Percentiles rank a stretch among this genome's conserved stretches.
These are phyloP conservation scores for Leguminivora glycinivorella DNA, from an alignment of 1,140 invertebrate genomes.

Conservation along the genomic window DNA sequence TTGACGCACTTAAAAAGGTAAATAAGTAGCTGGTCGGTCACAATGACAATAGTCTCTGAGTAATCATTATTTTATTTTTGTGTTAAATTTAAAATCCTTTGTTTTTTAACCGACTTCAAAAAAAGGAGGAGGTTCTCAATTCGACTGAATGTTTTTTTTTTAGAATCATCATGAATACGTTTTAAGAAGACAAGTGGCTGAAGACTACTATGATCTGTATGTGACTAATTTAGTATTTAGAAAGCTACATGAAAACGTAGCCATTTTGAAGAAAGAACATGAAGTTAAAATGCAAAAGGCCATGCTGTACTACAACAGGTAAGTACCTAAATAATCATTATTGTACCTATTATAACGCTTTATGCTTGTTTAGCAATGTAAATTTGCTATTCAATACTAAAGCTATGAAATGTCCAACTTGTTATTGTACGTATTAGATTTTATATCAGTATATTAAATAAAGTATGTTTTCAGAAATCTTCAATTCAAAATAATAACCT, in stretches of 20 bases:
- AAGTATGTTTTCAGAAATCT: constrained; percentile 71
- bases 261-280: constrained; percentile 64
- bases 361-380: no score
- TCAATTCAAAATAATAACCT: constrained; percentile 81
- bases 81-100: background rate
- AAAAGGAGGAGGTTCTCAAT: no score
- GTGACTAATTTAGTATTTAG: constrained; percentile 77
- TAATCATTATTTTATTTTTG: background rate
- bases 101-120: no score
- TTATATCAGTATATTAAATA: no score
- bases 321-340: constrained; percentile 21
- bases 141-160: no score
- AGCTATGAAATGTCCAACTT: no score
- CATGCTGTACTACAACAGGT: constrained; percentile 80
- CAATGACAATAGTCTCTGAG: no score
- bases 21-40: constrained; percentile 27
- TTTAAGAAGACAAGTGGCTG: constrained; percentile 80
- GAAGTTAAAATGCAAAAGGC: constrained; percentile 76
- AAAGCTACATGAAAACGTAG: constrained; percentile 73
- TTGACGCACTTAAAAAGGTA: constrained; percentile 69
- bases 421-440: no score
- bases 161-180: constrained; percentile 68
- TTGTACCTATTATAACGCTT: no score
- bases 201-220: constrained; percentile 81
- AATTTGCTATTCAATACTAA: no score